Percentiles rank a stretch among this genome's conserved stretches.
phyloP scores from a whole-genome alignment of 2,113 vertebrate species.

The Paraplagusia blochii region DNA sequence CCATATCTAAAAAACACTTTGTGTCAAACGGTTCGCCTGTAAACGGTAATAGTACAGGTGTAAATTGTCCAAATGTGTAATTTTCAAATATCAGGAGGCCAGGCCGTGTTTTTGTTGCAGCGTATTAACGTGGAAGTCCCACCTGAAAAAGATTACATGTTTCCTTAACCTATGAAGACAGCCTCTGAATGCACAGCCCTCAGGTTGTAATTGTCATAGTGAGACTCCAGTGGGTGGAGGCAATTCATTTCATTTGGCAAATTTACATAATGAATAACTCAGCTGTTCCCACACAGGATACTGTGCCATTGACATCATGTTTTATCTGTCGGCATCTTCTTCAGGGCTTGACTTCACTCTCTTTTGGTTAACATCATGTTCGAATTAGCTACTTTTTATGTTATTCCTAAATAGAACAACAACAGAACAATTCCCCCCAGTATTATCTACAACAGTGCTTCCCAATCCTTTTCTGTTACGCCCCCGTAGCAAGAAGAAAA shows the following conservation, averaged over 20 bases:
- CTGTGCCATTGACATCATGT: conserved; percentile 46
- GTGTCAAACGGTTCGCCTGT: background rate
- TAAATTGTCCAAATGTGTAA: background rate
- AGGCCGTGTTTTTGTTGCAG: background rate
- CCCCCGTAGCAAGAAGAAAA: no score
- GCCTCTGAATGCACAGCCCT: conserved; percentile 17
- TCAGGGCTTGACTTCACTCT: conserved; percentile 28
- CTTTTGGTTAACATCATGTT: conserved; percentile 41
- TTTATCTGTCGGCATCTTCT: conserved; percentile 38
- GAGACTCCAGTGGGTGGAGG: conserved; percentile 28
- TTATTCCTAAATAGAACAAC: conserved; percentile 19
- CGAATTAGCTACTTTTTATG: conserved; percentile 50
- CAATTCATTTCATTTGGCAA: conserved; percentile 53
- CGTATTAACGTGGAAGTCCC: conserved; percentile 5
- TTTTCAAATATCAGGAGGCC: conserved; percentile 14
- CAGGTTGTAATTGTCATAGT: conserved; percentile 3
- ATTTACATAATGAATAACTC: conserved; percentile 59
- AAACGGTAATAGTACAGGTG: background rate
- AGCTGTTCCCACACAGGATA: conserved; percentile 39
- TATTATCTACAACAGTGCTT: no score
- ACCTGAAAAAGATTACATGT: conserved; percentile 23
- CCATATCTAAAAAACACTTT: background rate
- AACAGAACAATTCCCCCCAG: conserved; percentile 20
- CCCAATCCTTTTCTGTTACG: no score
- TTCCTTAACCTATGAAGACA: conserved; percentile 21